Evolutionary conservation across 1,140 invertebrate species (phyloP).

Genomic region (Mizuhopecten yessoensis): DNA sequence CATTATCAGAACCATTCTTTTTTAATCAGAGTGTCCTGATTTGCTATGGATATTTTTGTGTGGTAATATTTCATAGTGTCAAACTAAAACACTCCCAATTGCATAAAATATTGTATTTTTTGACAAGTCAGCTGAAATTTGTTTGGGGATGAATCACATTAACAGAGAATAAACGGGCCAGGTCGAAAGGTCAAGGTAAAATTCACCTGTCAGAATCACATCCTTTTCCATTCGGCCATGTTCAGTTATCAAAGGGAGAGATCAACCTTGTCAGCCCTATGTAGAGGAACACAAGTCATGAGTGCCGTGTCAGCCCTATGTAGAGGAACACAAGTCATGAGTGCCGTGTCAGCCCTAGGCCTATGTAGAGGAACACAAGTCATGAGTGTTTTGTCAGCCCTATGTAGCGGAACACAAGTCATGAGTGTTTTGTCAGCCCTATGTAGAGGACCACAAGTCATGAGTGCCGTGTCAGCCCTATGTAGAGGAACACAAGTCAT

Average conservation of each 20-base stretch:
- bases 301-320: too few species aligned
- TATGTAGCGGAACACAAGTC: too few species aligned
- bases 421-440: too few species aligned
- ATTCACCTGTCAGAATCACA: background rate
- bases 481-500: too few species aligned
- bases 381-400: background rate
- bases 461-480: too few species aligned
- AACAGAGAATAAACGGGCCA: background rate
- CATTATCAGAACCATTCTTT: background rate
- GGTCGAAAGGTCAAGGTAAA: background rate
- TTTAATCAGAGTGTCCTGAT: background rate
- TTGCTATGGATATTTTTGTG: background rate
- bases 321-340: too few species aligned
- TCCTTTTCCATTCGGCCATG: background rate
- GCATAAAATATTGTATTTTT: background rate
- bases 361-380: too few species aligned
- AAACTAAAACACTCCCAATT: background rate
- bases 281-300: too few species aligned
- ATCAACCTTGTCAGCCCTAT: background rate
- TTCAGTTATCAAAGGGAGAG: background rate
- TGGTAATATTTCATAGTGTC: background rate
- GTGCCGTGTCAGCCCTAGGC: too few species aligned
- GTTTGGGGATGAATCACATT: background rate
- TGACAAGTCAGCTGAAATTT: conserved; percentile 13
- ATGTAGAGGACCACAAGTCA: too few species aligned